Evolutionary conservation across 2,888 invertebrate species (phyloP), one percentile per base, ranked within the genome.

Genomic region (Oconnorella tubifera): DNA sequence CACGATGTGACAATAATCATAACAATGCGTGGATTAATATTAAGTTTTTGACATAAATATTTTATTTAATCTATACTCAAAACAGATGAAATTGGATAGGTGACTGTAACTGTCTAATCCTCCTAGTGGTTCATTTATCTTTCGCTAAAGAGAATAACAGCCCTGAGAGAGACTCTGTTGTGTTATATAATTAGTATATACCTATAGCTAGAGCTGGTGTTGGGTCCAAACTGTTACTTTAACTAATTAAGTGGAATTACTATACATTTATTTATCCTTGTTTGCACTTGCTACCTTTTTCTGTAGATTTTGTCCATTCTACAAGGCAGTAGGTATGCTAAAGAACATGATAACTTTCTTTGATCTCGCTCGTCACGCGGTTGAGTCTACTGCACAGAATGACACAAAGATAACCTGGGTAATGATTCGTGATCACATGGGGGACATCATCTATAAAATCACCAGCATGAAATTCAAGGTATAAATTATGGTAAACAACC

Each of bases 391-490:
- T 32, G 94, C 98, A 62, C 97, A 98, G 85, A 93, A 93, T 53
- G 99, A 99, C 83, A 96, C 97, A 86, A 98, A 98, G 86, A 90
- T 94, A 80, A 99, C 99, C 68, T 99, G 98, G 97, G 89, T 90
- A 78, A 90, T 91, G 62, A 99, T 99, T 83, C 89, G 93, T 72
- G 99, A 99, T 81, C 90, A 93, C 77, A 93, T 99, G 94, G 90
- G 90, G 79, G 79, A 90, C 82, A 90, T 94, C 77, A 88, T 99
- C 76, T 97, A 99, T 86, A 94, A 97, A 83, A 87, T 99, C 74
- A 94, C 92, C 79, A 92, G 92, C 81, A 99, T 99, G 98, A 99
- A 99, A 85, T 99, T 99, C 87, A 97, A 96, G 89, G 92, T 91
- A 0, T n/a, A n/a, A n/a, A n/a, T n/a, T n/a, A n/a, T n/a, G n/a